Evolutionary conservation across 2,797 vertebrate genomes (phyloP).

Genomic region (Lagocephalus sceleratus): DNA sequence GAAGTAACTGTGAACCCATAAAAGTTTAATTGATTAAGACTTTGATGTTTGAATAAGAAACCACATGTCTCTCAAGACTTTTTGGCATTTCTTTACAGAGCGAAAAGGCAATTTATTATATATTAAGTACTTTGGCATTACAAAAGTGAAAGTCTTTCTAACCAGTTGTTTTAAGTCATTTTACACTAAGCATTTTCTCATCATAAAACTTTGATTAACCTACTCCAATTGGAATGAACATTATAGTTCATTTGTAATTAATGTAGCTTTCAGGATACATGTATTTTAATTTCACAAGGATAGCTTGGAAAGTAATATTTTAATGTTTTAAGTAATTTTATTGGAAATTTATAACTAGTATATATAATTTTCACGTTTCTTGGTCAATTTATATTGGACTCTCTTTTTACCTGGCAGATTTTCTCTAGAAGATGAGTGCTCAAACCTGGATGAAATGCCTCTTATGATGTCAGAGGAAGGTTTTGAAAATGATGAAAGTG

Average conservation of each 20-base stretch:
- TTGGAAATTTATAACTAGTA: not conserved
- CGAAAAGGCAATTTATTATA: conserved; percentile 23
- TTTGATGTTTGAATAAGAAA: conserved; percentile 43
- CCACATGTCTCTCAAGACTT: conserved; percentile 19
- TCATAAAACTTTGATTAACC: not conserved
- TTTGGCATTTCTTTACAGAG: conserved; percentile 34
- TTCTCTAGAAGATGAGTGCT: conserved; percentile 90
- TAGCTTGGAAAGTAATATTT: too few relatives aligned
- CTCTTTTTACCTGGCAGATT: conserved; percentile 75
- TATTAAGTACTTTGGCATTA: conserved; percentile 3
- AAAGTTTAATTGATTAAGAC: conserved; percentile 2
- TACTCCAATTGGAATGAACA: too few relatives aligned
- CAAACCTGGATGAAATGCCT: conserved; percentile 96
- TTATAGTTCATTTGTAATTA: not conserved
- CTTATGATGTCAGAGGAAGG: conserved; percentile 99
- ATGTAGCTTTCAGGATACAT: not conserved
- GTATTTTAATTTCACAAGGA: too few relatives aligned
- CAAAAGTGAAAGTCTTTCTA: conserved; percentile 4
- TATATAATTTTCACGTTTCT: not conserved
- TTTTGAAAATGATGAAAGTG: conserved; percentile 95
- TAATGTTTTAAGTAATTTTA: too few relatives aligned
- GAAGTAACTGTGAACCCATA: not conserved
- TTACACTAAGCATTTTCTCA: not conserved
- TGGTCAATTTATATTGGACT: not conserved
- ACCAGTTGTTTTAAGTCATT: conserved; percentile 2